Evolutionary conservation across 2,797 vertebrate species (phyloP).

Genomic region (Lates japonicus): DNA sequence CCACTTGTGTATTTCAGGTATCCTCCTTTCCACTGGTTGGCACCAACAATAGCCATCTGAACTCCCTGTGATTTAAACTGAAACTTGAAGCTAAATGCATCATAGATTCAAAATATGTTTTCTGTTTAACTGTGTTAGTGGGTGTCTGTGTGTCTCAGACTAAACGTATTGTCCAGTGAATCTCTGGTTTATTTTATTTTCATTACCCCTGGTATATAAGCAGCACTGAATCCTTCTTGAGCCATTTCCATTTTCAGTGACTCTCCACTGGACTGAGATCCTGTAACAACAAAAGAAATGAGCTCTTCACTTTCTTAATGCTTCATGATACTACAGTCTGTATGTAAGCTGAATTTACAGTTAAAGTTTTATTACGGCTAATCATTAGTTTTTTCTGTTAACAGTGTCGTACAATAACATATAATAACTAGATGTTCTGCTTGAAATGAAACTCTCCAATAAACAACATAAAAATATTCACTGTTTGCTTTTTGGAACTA

Average conservation of each 20-base stretch:
- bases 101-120: no score
- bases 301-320: background rate
- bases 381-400: no score
- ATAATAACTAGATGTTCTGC: background rate
- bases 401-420: background rate
- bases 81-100: background rate
- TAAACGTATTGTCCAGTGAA: no score
- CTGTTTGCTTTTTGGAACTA: background rate
- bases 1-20: constrained; percentile 20
- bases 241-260: constrained; percentile 82
- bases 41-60: constrained; percentile 77
- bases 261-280: constrained; percentile 77
- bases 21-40: constrained; percentile 82
- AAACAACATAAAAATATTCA: background rate
- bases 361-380: no score
- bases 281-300: constrained; percentile 57
- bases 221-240: constrained; percentile 82
- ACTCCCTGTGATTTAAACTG: constrained; percentile 40
- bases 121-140: background rate
- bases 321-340: no score
- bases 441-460: background rate
- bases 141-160: background rate
- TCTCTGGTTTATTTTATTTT: background rate
- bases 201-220: constrained; percentile 57
- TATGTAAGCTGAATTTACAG: background rate